Evolutionary conservation across 2,888 invertebrate genomes (phyloP).

Genomic region (Rhaphigaster nebulosa): DNA sequence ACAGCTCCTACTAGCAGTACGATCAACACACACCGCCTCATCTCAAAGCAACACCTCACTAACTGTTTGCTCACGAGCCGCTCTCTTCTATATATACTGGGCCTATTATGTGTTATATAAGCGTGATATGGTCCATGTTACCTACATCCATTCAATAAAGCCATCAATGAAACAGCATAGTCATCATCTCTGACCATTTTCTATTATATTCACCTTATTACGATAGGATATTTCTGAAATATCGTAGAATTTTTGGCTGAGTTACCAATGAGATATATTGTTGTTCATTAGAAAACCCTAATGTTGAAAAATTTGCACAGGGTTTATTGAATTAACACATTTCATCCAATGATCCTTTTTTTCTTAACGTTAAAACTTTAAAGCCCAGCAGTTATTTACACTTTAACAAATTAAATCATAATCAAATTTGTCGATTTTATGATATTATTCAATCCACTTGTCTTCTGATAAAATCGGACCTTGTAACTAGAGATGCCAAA

Average conservation of each 20-base stretch:
- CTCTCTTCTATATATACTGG: neutral
- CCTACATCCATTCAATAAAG: conserved; percentile 17
- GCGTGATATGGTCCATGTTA: conserved; percentile 23
- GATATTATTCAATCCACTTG: too few species aligned
- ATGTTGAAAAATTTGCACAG: too few species aligned
- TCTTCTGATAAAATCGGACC: too few species aligned
- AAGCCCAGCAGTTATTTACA: too few species aligned
- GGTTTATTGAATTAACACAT: too few species aligned
- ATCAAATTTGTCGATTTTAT: too few species aligned
- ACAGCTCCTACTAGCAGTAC: conserved; percentile 30
- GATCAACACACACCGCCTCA: conserved; percentile 28
- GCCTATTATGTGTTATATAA: neutral
- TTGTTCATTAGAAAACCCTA: too few species aligned
- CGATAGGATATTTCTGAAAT: neutral
- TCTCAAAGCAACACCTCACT: neutral
- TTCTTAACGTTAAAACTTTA: too few species aligned
- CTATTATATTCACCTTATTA: neutral
- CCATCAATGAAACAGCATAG: conserved; percentile 7
- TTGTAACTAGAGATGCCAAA: too few species aligned
- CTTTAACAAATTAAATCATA: too few species aligned
- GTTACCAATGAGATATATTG: neutral
- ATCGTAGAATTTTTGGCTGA: neutral
- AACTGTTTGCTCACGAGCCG: conserved; percentile 6
- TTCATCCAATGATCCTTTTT: too few species aligned
- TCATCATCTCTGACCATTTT: neutral